Evolutionary conservation across 1,140 invertebrate species (phyloP).

Genomic region (Drosophila fuyamai): DNA sequence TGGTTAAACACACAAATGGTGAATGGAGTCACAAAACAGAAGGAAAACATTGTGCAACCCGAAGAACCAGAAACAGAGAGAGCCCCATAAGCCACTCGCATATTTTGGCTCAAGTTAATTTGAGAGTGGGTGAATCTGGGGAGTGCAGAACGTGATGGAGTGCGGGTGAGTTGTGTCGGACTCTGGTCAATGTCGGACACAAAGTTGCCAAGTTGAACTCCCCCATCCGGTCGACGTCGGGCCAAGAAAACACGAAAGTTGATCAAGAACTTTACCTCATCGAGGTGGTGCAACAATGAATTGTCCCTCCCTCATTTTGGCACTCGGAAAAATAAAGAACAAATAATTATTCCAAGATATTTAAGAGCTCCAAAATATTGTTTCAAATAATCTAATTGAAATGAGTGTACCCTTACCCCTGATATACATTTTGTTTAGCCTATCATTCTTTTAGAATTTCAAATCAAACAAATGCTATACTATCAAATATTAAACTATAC

Average conservation of each 20-base stretch:
- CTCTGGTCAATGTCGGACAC: slow-evolving; percentile 54
- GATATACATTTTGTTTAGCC: too few relatives aligned
- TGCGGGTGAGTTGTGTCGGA: not conserved
- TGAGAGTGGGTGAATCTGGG: slow-evolving; percentile 12
- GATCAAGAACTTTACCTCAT: slow-evolving; percentile 46
- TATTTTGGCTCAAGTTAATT: slow-evolving; percentile 50
- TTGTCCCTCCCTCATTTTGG: not conserved
- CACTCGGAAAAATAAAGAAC: not conserved
- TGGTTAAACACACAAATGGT: slow-evolving; percentile 54
- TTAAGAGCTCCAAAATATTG: too few relatives aligned
- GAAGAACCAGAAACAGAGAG: slow-evolving; percentile 11
- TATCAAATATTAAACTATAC: not conserved
- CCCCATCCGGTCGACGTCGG: slow-evolving; percentile 8
- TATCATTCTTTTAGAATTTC: too few relatives aligned
- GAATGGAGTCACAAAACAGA: slow-evolving; percentile 52
- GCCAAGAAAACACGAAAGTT: slow-evolving; percentile 47
- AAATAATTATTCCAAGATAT: not conserved
- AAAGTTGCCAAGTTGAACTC: slow-evolving; percentile 36
- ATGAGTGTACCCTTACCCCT: too few relatives aligned
- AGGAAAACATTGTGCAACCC: slow-evolving; percentile 48
- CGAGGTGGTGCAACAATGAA: slow-evolving; percentile 26
- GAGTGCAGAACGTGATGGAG: slow-evolving; percentile 5
- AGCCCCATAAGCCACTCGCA: slow-evolving; percentile 35
- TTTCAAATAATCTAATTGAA: too few relatives aligned
- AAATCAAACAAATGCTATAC: too few relatives aligned